Evolutionary conservation across 2,113 vertebrate genomes (phyloP).

Genomic region (Tyto alba): DNA sequence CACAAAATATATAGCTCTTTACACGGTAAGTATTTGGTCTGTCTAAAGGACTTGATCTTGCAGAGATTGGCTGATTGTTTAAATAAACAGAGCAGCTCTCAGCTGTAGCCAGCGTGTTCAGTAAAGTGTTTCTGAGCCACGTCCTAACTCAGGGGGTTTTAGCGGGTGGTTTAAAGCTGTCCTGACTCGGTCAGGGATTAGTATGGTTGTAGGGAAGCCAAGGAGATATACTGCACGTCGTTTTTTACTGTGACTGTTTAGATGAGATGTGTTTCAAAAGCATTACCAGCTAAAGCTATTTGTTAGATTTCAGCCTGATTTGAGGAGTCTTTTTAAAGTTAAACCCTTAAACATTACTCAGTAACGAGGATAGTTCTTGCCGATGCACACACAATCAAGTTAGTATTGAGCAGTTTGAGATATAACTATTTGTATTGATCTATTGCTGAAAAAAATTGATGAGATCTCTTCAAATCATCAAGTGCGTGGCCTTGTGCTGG

Average conservation of each 20-base stretch:
- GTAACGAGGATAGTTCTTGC: neutral
- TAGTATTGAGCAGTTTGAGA: neutral
- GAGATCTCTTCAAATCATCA: neutral
- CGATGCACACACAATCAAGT: neutral
- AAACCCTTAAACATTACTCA: neutral
- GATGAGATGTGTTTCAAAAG: neutral
- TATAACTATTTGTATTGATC: neutral
- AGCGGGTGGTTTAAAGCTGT: neutral
- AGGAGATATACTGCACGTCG: neutral
- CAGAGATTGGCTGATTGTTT: neutral
- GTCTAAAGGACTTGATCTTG: neutral
- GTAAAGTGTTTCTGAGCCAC: accelerated
- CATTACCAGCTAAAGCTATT: neutral
- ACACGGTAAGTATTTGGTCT: neutral
- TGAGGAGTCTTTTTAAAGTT: neutral
- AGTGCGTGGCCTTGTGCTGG: neutral
- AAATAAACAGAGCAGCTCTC: neutral
- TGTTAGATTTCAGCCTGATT: neutral
- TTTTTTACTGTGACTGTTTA: neutral
- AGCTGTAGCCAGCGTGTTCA: neutral
- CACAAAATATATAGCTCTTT: neutral
- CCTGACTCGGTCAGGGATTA: too few species aligned
- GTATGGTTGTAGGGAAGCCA: neutral
- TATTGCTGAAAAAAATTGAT: neutral
- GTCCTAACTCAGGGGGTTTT: neutral